These are phyloP conservation scores for Hololepta plana DNA, from an alignment of 2,888 invertebrate species.

Conservation along the genomic window DNA sequence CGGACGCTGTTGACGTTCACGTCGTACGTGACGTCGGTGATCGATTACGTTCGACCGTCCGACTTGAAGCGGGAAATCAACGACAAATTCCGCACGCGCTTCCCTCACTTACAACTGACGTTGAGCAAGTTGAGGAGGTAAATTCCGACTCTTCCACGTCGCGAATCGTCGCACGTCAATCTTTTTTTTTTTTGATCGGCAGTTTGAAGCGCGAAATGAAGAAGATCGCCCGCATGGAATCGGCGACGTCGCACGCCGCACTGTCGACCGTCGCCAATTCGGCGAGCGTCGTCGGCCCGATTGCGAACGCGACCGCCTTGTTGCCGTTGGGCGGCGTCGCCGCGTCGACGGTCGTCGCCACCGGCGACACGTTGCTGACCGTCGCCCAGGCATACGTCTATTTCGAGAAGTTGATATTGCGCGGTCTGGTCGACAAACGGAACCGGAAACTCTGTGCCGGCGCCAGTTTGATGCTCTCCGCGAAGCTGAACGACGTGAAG, in stretches of 20 bases:
- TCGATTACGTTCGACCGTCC: conserved; percentile 89
- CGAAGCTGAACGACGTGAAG: conserved; percentile 94
- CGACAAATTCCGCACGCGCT: conserved; percentile 89
- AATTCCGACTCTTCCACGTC: too few relatives aligned
- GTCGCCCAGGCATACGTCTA: conserved; percentile 97
- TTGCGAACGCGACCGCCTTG: too few relatives aligned
- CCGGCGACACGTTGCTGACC: conserved; percentile 81
- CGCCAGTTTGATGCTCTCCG: conserved; percentile 81
- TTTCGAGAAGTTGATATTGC: conserved; percentile 89
- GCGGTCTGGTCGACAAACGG: conserved; percentile 81
- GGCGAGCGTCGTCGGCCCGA: too few relatives aligned
- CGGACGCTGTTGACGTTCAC: conserved; percentile 73
- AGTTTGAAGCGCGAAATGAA: conserved; percentile 94
- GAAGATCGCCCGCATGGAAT: conserved; percentile 73
- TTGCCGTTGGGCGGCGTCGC: too few relatives aligned
- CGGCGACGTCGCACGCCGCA: too few relatives aligned
- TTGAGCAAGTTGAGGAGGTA: conserved; percentile 91
- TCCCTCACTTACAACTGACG: conserved; percentile 86
- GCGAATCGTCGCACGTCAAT: too few relatives aligned
- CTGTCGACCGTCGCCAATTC: too few relatives aligned
- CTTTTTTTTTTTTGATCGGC: conserved; percentile 11
- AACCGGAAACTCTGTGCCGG: conserved; percentile 93
- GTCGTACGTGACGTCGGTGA: conserved; percentile 86
- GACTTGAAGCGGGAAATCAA: conserved; percentile 93
- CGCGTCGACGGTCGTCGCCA: too few relatives aligned